Base-by-base conservation (phyloP, 2,113 vertebrate genomes). In the Lophotis ruficrista region DNA sequence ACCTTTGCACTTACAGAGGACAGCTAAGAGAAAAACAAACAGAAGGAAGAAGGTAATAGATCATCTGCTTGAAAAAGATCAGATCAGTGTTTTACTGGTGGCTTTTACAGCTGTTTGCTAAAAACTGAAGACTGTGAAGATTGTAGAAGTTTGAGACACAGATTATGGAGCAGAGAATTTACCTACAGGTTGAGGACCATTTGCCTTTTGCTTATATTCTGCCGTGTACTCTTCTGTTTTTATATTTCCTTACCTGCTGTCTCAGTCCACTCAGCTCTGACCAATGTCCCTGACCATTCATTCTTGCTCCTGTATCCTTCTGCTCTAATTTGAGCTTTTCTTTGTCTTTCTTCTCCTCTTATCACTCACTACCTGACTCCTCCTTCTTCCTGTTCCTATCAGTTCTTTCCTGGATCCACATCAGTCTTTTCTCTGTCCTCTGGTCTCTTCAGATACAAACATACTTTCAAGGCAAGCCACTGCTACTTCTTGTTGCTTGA, bases 141-240 rank as follows among this genome's bases (percentile, higher is more conserved):
- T 22, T 80, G 17, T 51, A 83, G 71, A 61, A 9, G 25, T 87
- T 38, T 78, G 38, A 31, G 41, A 16, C 17, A 24, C 10, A 50
- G 45, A 80, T 57, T 76, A 38, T 56, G 50, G 41, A 89, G 54
- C 28, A 83, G 48, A 86, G 21, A 28, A 43, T 80, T 53, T 35
- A 51, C 41, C 33, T 80, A 4, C 21, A 37, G 25, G 21, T 70
- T 87, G 56, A 85, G 50, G 54, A 77, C 64, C 35, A 33, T 66
- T 76, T 80, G 66, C 86, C 79, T 90, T 88, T 75, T 92, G 47
- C 66, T 82, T 80, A 86, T 27, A 12, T 92, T 96, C 83, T 92
- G 82, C 83, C 50, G 69, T 48, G 43, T 35, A 61, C 57, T 22
- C 19, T 16, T 71, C 43, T 76, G 41, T 30, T 88, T 90, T 79